Base-by-base conservation (phyloP, 1,140 invertebrate species). In the Drosophila mojavensis region DNA sequence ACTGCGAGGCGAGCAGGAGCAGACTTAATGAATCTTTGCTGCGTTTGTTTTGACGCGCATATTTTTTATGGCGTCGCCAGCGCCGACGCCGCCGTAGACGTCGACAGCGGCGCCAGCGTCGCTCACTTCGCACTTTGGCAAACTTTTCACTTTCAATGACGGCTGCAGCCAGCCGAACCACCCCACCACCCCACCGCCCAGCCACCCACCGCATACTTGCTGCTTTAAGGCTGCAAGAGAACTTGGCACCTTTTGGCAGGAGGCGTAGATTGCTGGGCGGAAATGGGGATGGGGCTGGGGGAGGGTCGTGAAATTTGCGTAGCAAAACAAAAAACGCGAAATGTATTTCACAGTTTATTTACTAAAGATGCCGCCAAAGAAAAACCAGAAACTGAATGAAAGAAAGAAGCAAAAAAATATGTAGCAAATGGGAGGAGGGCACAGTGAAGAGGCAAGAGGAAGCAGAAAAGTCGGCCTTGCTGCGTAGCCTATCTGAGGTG, bases 61-160 rank as follows among this genome's bases (percentile, higher is more conserved):
- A 70, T 70, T 78, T 75, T 70, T 70, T 70, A 65, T 77, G 69
- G 62, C 59, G 48, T 60, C 10, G 48, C 1, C 61, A 54, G 0
- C 48, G 41, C 24, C 50, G 41, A 2, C 9, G 70, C 48, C 36
- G 15, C 4, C 20, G 59, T 15, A 30, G 56, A 1, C 10, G 47
- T 1, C 60, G 60, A 0, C 47, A 28, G 20, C 48, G 55, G 3
- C 9, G 70, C 47, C 43, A 30, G 50, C 53, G 69, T 56, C 54
- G 53, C 66, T 69, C 45, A 71, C 64, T 71, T 76, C 69, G 88
- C 79, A 88, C 88, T 91, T 90, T 83, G 81, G 83, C 70, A 80
- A 90, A 91, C 79, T 91, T 91, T 91, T 91, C 89, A 91, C 89
- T 91, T 91, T 91, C 89, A 85, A 77, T 78, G 60, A 56, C 68